Evolutionary conservation across 30 jellyfish, hydroid and myxozoan species (phyloP).

Genomic region (Calvadosia cruxmelitensis): DNA sequence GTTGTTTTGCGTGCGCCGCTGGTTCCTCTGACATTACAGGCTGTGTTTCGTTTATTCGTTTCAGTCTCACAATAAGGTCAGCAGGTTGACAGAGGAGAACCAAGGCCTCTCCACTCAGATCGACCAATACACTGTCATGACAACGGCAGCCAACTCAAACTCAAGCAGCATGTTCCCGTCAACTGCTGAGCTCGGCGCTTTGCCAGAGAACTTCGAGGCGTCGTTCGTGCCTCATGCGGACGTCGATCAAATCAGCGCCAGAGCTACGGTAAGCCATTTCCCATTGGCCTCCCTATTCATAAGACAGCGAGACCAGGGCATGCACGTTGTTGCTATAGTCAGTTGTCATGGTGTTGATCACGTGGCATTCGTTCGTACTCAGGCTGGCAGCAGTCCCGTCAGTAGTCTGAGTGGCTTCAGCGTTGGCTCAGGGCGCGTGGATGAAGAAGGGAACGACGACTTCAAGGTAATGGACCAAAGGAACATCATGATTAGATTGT

Average conservation of each 20-base stretch:
- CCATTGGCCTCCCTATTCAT: no score
- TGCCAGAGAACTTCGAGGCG: constrained; percentile 59
- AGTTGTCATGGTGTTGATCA: no score
- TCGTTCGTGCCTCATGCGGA: constrained; percentile 43
- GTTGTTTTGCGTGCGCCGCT: no score
- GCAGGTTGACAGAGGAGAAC: constrained; percentile 63
- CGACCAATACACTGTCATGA: constrained; percentile 37
- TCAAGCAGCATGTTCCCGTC: constrained; percentile 13
- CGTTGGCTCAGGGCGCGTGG: constrained; percentile 76
- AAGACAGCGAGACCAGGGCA: no score
- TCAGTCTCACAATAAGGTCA: constrained; percentile 39
- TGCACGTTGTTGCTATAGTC: no score
- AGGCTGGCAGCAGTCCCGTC: constrained; percentile 96
- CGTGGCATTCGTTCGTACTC: no score
- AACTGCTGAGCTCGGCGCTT: constrained; percentile 47
- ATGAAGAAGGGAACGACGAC: constrained; percentile 66
- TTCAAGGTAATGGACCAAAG: neutral
- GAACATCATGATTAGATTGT: no score
- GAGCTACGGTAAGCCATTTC: constrained; percentile 85
- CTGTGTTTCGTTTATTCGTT: neutral
- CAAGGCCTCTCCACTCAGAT: constrained; percentile 37
- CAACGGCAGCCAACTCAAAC: constrained; percentile 23
- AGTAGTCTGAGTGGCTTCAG: constrained; percentile 85
- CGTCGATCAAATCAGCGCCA: constrained; percentile 84
- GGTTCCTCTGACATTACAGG: no score